Evolutionary conservation across 1,140 invertebrate genomes (phyloP).

Genomic region (Heliconius himera): DNA sequence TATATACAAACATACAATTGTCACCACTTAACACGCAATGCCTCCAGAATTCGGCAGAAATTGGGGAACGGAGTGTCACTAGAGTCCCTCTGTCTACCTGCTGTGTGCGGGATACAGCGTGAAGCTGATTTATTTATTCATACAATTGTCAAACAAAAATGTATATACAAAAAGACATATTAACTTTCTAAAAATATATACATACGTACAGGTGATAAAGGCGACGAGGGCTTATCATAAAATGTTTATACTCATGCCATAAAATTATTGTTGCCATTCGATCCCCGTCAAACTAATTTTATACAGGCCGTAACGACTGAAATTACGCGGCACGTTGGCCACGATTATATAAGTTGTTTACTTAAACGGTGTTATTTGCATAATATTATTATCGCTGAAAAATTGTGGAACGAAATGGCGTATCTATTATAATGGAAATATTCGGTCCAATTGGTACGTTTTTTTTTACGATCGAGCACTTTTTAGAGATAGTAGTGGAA

Average conservation of each 20-base stretch:
- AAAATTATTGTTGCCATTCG: conserved; percentile 25
- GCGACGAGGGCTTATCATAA: background rate
- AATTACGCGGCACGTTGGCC: conserved; percentile 24
- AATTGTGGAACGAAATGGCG: background rate
- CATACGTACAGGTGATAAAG: background rate
- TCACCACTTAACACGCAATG: too few species aligned
- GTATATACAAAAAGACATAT: background rate
- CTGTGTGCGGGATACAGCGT: too few species aligned
- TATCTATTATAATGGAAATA: background rate
- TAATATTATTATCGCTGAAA: background rate
- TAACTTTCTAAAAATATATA: background rate
- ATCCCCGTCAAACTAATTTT: conserved; percentile 19
- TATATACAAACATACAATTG: too few species aligned
- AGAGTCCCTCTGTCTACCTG: too few species aligned
- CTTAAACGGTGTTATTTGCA: conserved; percentile 26
- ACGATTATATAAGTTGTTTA: conserved; percentile 27
- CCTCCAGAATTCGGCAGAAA: too few species aligned
- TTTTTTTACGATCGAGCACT: too few species aligned
- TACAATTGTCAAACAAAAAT: background rate
- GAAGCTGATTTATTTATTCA: too few species aligned
- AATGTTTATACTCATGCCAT: conserved; percentile 2
- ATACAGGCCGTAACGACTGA: conserved; percentile 1
- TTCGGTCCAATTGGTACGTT: background rate
- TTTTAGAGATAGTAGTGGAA: background rate
- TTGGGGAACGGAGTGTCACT: too few species aligned